Evolutionary conservation across 2,113 vertebrate genomes (phyloP).

Genomic region (Amblyopsis rosae): DNA sequence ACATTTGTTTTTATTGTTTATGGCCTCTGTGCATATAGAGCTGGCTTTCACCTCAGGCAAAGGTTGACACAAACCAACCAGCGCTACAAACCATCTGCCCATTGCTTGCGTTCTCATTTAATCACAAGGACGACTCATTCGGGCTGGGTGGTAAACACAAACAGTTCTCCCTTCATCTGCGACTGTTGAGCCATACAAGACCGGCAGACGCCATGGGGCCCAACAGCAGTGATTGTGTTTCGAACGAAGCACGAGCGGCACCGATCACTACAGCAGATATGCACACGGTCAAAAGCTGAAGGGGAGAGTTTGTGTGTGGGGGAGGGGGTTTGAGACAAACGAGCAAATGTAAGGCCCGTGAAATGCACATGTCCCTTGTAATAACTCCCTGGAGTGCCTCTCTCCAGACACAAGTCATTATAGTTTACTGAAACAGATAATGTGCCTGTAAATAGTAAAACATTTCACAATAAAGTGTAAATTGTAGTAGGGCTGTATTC

Average conservation of each 20-base stretch:
- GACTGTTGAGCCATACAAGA: constrained; percentile 44
- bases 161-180: constrained; percentile 26
- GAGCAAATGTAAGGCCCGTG: neutral
- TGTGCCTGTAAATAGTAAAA: constrained; percentile 34
- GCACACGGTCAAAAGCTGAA: neutral
- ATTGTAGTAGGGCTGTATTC: constrained; percentile 28
- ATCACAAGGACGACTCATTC: constrained; percentile 26
- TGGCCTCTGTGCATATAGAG: neutral
- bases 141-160: constrained; percentile 16
- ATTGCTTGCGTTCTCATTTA: constrained; percentile 21
- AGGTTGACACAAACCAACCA: neutral
- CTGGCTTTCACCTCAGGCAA: constrained; percentile 7
- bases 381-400: neutral
- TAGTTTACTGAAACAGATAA: constrained; percentile 20
- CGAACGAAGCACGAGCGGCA: constrained; percentile 17
- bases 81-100: constrained; percentile 3
- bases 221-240: constrained; percentile 23
- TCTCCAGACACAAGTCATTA: neutral
- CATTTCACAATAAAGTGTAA: constrained; percentile 47
- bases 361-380: neutral
- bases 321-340: constrained; percentile 8
- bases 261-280: constrained; percentile 54
- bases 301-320: neutral
- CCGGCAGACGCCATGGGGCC: constrained; percentile 48
- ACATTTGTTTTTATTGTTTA: neutral